Evolutionary conservation across 2,888 invertebrate species (phyloP).

Genomic region (Mythimna albipuncta): DNA sequence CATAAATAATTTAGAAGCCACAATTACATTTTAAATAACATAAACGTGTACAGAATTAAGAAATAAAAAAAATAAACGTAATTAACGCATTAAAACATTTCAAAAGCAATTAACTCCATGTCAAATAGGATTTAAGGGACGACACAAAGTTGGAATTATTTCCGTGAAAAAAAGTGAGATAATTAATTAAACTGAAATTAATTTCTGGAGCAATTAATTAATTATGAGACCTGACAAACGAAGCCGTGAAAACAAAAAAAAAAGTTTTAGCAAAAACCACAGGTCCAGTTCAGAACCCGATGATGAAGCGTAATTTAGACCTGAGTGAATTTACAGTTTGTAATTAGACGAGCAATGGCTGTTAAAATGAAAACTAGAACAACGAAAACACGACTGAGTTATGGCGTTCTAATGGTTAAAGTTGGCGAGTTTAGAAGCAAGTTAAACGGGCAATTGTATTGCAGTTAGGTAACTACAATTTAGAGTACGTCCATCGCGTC

Average conservation of each 20-base stretch:
- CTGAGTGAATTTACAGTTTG: slow-evolving; percentile 44
- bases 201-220: slow-evolving; percentile 35
- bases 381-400: slow-evolving; percentile 64
- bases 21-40: not conserved
- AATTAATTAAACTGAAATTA: slow-evolving; percentile 26
- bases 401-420: slow-evolving; percentile 75
- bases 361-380: slow-evolving; percentile 64
- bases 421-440: slow-evolving; percentile 67
- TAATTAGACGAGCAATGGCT: slow-evolving; percentile 57
- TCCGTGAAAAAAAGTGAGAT: not conserved
- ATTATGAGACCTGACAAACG: slow-evolving; percentile 24
- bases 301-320: slow-evolving; percentile 29
- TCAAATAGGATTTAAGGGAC: slow-evolving; percentile 2
- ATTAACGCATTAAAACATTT: not conserved
- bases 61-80: not conserved
- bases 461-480: slow-evolving; percentile 75
- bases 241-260: slow-evolving; percentile 17
- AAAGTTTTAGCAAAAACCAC: slow-evolving; percentile 6
- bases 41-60: not conserved
- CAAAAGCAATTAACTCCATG: slow-evolving; percentile 9
- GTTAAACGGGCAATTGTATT: slow-evolving; percentile 72
- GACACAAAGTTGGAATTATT: slow-evolving; percentile 9
- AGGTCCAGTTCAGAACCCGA: not conserved
- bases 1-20: not conserved
- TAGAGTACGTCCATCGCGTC: slow-evolving; percentile 62